A percentile compares a stretch with the other conserved stretches of the same genome.
These are phyloP conservation scores for Discoglossus pictus DNA, from an alignment of 2,797 vertebrate genomes.

Conservation along the genomic window DNA sequence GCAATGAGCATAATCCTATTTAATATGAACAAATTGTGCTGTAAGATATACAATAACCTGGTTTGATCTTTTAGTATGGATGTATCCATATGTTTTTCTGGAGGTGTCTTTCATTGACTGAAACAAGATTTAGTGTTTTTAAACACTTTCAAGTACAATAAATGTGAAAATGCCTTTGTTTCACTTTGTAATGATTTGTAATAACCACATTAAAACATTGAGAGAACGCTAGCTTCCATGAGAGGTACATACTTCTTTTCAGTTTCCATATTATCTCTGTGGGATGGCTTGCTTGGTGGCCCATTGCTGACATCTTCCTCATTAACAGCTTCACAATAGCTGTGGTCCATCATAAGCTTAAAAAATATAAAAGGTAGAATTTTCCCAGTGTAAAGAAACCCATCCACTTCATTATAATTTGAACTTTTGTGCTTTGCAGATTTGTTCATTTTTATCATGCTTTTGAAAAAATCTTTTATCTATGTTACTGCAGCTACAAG, in stretches of 20 bases:
- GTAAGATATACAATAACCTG: too few species aligned
- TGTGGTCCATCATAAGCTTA: slow-evolving; percentile 45
- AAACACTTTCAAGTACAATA: too few species aligned
- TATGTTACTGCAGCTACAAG: slow-evolving; percentile 44
- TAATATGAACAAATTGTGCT: too few species aligned
- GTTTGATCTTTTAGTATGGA: too few species aligned
- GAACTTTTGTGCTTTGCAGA: slow-evolving; percentile 51
- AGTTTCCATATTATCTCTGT: slow-evolving; percentile 17
- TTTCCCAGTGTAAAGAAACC: slow-evolving; percentile 44
- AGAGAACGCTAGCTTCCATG: background rate
- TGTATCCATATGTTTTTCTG: too few species aligned
- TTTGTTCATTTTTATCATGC: slow-evolving; percentile 50
- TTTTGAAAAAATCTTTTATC: slow-evolving; percentile 43
- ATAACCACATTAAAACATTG: slow-evolving; percentile 19
- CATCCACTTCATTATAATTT: slow-evolving; percentile 54
- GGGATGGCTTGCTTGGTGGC: slow-evolving; percentile 38
- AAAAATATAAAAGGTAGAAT: slow-evolving; percentile 48
- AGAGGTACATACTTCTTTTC: slow-evolving; percentile 28
- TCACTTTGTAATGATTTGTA: slow-evolving; percentile 31
- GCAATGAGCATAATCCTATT: too few species aligned
- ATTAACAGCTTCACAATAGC: slow-evolving; percentile 47
- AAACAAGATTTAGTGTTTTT: too few species aligned
- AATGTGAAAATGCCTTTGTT: background rate
- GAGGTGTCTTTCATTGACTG: too few species aligned
- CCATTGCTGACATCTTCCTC: slow-evolving; percentile 51